phyloP scores from a whole-genome alignment of 2,888 invertebrate genomes.

The Orthosia gracilis region DNA sequence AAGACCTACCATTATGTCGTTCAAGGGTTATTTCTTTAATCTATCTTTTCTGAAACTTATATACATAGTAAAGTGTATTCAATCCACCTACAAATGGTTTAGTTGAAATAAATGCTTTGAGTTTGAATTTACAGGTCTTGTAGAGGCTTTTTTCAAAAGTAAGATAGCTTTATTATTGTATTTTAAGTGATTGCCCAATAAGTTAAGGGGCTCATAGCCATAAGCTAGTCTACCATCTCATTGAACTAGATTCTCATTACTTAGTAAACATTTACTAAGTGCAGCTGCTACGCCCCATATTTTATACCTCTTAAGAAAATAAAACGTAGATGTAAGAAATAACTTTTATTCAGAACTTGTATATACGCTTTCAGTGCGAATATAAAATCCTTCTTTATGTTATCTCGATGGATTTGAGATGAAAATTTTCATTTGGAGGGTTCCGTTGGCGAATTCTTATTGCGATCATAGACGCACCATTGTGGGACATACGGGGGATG shows the following conservation, averaged over 20 bases:
- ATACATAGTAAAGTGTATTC: no score
- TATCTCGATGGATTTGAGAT: constrained; percentile 57
- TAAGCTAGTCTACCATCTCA: neutral
- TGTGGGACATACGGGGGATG: constrained; percentile 52
- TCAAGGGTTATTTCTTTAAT: no score
- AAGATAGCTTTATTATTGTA: neutral
- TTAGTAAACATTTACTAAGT: constrained; percentile 21
- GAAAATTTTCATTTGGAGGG: constrained; percentile 73
- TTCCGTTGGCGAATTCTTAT: constrained; percentile 72
- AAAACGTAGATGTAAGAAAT: constrained; percentile 45
- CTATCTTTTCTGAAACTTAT: no score
- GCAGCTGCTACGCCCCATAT: constrained; percentile 38
- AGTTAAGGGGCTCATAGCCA: neutral
- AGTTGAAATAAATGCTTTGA: no score
- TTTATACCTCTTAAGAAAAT: constrained; percentile 38
- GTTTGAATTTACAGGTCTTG: neutral
- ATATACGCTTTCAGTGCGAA: constrained; percentile 43
- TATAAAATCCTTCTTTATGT: constrained; percentile 56
- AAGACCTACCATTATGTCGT: no score
- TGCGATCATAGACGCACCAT: constrained; percentile 66
- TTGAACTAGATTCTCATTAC: constrained; percentile 21
- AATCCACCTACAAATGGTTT: no score
- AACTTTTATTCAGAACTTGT: constrained; percentile 51
- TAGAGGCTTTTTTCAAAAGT: neutral
- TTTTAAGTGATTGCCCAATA: neutral